These are phyloP conservation scores for Papilio helenus DNA, from an alignment of 1,140 invertebrate species.

Conservation along the genomic window DNA sequence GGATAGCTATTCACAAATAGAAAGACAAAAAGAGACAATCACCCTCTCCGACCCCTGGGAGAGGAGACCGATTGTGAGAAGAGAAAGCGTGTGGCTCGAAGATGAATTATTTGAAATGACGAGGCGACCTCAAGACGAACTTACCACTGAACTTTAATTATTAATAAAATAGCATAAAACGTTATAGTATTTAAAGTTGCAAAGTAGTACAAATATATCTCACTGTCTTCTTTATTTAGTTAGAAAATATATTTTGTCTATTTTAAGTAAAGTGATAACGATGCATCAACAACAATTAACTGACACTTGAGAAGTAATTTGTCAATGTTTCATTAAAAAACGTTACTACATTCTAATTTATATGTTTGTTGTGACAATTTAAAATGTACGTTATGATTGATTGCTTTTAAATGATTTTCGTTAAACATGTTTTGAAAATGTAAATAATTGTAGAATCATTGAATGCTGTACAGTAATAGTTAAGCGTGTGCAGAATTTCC, in stretches of 20 bases:
- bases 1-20: constrained; percentile 73
- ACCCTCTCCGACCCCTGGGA: constrained; percentile 83
- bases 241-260: constrained; percentile 7
- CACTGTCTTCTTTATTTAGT: constrained; percentile 26
- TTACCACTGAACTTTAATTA: constrained; percentile 88
- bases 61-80: constrained; percentile 72
- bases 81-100: constrained; percentile 85
- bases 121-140: constrained; percentile 90
- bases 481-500: not conserved
- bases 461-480: not conserved
- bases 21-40: constrained; percentile 67
- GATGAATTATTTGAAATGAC: constrained; percentile 89
- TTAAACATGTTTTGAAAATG: not conserved
- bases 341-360: no score
- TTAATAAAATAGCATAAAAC: constrained; percentile 33
- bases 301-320: not conserved
- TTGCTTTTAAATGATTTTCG: not conserved
- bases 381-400: no score
- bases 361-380: no score
- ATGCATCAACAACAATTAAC: not conserved
- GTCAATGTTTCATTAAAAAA: not conserved
- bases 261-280: not conserved
- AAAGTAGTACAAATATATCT: constrained; percentile 32
- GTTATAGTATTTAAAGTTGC: constrained; percentile 14
- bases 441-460: constrained; percentile 17